Evolutionary conservation across 2,888 invertebrate species (phyloP), one percentile per base, ranked within the genome.

Genomic region (Alloscopus bannaensis): DNA sequence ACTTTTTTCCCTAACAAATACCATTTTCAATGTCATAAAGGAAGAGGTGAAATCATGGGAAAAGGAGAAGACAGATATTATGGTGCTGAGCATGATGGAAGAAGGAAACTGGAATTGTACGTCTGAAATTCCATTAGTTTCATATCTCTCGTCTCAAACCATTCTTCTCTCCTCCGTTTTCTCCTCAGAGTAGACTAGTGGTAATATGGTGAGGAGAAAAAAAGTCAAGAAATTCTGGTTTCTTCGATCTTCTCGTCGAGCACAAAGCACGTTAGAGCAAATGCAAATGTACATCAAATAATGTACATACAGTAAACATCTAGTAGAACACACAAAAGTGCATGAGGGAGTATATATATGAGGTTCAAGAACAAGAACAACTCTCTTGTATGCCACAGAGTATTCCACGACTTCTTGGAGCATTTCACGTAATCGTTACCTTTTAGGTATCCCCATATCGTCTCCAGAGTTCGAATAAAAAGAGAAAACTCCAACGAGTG

Each of bases 1-100:
- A 66, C 66, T 75, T 72, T 72, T 26, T 36, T 72, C 18, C 13
- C 59, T 45, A 75, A 75, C 66, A 75, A 75, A 75, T 75, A 45
- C 75, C 66, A 59, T 65, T 66, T 65, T 47, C 75, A 66, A 42
- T 75, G 75, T 59, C 59, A 55, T 75, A 66, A 66, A 66, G 57
- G 70, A 71, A 71, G 3, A n/a, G 55, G 18, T 24, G 31, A 47
- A 60, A 31, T 22, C 52, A 50, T 57, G 57, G n/a, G 66, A 29
- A 50, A 29, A 31, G 31, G 11, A 65, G 26, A 28, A 26, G 60
- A 20, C 22, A 36, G 31, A 42, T 64, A 62, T 40, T 40, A 52
- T 52, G 52, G 24, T 52, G 52, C 11, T 4, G 52, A 22, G 20
- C 2, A 22, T 22, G 47, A 47, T 65, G 65, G 50, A 29, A 29